A percentile compares a stretch with the other conserved stretches of the same genome.
phyloP scores from a whole-genome alignment of 2,888 invertebrate genomes.

The Ariolimax columbianus region DNA sequence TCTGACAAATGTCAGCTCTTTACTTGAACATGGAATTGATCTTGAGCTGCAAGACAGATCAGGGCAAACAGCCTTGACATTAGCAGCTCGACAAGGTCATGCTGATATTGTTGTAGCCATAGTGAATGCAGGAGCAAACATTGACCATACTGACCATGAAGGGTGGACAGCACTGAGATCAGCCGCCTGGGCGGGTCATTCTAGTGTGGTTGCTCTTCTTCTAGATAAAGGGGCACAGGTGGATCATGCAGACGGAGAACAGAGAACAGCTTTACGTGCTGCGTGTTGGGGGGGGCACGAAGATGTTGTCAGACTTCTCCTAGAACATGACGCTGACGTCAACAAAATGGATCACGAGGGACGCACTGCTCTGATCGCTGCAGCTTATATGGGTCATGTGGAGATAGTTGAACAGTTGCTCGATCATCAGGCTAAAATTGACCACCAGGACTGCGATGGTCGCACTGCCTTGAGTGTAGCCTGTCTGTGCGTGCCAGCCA shows the following conservation, averaged over 20 bases:
- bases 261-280: constrained; percentile 92
- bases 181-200: constrained; percentile 97
- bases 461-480: constrained; percentile 89
- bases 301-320: constrained; percentile 81
- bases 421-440: constrained; percentile 81
- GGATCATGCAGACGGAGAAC: constrained; percentile 80
- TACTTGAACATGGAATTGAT: constrained; percentile 85
- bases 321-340: constrained; percentile 82
- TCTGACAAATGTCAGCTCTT: constrained; percentile 90
- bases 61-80: constrained; percentile 91
- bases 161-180: constrained; percentile 83
- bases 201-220: constrained; percentile 74
- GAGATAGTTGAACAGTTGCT: constrained; percentile 76
- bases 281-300: constrained; percentile 83
- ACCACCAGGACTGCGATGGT: constrained; percentile 91
- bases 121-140: constrained; percentile 77
- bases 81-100: constrained; percentile 81
- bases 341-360: constrained; percentile 80
- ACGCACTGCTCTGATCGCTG: constrained; percentile 80
- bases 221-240: constrained; percentile 84
- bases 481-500: constrained; percentile 79
- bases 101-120: constrained; percentile 79
- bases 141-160: constrained; percentile 80
- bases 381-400: constrained; percentile 88
- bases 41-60: constrained; percentile 85